These are phyloP conservation scores for Macropus fuliginosus DNA, from an alignment of 2,797 vertebrate species.

Conservation along the genomic window DNA sequence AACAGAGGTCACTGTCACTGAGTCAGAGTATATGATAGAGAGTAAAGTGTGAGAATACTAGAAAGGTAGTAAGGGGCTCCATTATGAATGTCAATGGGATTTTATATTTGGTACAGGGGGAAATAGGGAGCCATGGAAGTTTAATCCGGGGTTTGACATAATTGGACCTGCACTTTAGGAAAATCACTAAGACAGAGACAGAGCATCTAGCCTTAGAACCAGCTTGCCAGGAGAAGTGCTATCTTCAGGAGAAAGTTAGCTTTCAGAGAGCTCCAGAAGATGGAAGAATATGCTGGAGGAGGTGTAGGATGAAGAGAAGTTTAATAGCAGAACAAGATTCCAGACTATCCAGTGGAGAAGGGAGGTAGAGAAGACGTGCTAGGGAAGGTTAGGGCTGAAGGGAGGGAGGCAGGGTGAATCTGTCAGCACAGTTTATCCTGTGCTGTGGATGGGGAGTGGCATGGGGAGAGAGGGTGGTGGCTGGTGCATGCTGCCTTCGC, in stretches of 20 bases:
- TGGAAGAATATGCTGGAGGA: background rate
- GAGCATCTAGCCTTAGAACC: background rate
- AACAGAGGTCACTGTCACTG: background rate
- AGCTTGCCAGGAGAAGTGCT: background rate
- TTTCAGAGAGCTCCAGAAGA: background rate
- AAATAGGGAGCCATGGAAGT: background rate
- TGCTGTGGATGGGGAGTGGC: background rate
- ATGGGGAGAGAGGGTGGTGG: background rate
- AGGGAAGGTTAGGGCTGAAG: background rate
- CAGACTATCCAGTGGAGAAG: background rate
- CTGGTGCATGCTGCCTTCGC: background rate
- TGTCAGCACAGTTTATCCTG: background rate
- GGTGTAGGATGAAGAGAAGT: background rate
- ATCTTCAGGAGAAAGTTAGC: background rate
- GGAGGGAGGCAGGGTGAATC: background rate
- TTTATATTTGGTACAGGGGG: background rate
- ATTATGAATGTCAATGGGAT: background rate
- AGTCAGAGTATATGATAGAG: no score
- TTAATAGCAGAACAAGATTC: background rate
- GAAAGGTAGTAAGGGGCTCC: background rate
- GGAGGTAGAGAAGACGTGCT: background rate
- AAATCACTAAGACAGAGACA: background rate
- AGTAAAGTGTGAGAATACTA: background rate
- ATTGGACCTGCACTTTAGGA: background rate
- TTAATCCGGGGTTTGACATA: background rate